These are phyloP conservation scores for Eonycteris spelaea DNA, from an alignment of 2,113 vertebrate genomes.

Conservation along the genomic window DNA sequence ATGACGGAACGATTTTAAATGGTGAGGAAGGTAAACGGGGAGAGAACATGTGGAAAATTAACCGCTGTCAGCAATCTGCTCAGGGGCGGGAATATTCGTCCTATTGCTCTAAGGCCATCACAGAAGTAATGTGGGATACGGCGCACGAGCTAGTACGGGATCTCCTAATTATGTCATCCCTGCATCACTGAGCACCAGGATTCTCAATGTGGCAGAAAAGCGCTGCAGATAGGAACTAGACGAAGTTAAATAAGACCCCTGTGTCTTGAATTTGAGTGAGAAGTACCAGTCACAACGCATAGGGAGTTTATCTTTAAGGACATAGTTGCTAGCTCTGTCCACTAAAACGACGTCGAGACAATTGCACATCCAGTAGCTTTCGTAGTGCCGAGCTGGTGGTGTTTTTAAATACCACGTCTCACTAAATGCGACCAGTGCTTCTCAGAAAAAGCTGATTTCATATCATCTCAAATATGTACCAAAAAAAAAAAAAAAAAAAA, in stretches of 20 bases:
- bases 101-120: not conserved
- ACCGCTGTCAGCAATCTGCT: not conserved
- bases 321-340: not conserved
- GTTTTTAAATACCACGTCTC: not conserved
- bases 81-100: not conserved
- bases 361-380: not conserved
- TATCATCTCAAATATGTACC: not conserved
- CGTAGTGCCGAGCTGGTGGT: not conserved
- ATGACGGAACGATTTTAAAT: not conserved
- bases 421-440: not conserved
- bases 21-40: not conserved
- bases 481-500: not conserved
- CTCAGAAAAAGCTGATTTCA: not conserved
- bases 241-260: not conserved
- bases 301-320: not conserved
- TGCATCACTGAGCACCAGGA: not conserved
- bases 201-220: not conserved
- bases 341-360: not conserved
- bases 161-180: not conserved
- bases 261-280: not conserved
- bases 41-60: not conserved
- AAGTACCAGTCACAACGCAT: not conserved
- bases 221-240: not conserved
- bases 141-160: not conserved
- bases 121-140: not conserved